Conservation (phyloP, 2,113 vertebrate genomes). For the Prinia subflava region DNA sequence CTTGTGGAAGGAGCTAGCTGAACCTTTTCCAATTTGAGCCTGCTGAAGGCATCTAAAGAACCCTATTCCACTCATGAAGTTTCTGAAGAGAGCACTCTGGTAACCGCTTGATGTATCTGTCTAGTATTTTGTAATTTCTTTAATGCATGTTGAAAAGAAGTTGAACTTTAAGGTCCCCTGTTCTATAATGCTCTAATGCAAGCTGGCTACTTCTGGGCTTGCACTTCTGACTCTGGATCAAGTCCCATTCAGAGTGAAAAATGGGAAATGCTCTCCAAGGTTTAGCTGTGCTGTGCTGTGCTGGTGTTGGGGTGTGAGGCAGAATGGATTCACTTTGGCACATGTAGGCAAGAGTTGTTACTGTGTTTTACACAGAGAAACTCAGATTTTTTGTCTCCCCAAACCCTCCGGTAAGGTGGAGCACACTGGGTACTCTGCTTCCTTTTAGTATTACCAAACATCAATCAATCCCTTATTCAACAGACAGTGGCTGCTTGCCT, state of each 20-base stretch:
- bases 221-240: neutral
- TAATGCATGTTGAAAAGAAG: neutral
- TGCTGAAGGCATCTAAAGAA: neutral
- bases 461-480: neutral
- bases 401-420: neutral
- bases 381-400: neutral
- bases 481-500: neutral
- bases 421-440: neutral
- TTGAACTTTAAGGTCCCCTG: neutral
- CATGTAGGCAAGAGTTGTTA: neutral
- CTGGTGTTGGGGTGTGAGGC: neutral
- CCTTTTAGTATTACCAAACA: neutral
- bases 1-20: neutral
- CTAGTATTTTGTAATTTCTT: neutral
- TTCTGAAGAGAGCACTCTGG: neutral
- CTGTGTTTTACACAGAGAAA: accelerated
- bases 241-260: neutral
- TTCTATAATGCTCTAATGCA: neutral
- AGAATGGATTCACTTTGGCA: neutral
- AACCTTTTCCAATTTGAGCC: neutral
- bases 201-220: neutral
- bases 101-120: neutral
- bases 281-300: neutral
- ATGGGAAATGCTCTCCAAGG: neutral
- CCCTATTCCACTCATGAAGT: neutral